Conservation (phyloP, 2,888 invertebrate species). For the Sisyra nigra region DNA sequence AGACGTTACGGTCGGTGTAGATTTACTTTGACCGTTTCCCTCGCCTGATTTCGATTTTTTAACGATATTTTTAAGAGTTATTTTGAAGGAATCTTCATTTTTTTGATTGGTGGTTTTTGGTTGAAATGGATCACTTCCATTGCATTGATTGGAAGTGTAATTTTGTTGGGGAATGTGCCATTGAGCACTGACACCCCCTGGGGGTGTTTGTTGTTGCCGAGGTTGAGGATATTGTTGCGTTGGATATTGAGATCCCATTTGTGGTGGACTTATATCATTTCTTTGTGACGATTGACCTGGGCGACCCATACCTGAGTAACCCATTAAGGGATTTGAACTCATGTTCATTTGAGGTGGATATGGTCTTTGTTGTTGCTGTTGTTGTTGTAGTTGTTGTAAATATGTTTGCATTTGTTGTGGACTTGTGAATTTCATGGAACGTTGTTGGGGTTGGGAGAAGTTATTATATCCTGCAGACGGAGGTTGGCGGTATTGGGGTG, state of each 20-base stretch:
- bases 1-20: slow-evolving; percentile 43
- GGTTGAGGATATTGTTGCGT: slow-evolving; percentile 13
- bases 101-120: slow-evolving; percentile 16
- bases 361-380: slow-evolving; percentile 13
- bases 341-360: slow-evolving; percentile 14
- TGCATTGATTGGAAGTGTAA: background rate
- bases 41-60: slow-evolving; percentile 15
- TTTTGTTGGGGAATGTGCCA: slow-evolving; percentile 57
- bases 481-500: slow-evolving; percentile 16
- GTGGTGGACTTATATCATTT: slow-evolving; percentile 22
- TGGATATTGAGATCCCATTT: slow-evolving; percentile 21
- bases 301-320: slow-evolving; percentile 12
- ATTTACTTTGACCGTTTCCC: slow-evolving; percentile 17
- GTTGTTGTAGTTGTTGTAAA: slow-evolving; percentile 13
- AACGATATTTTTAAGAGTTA: slow-evolving; percentile 35
- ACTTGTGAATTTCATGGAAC: slow-evolving; percentile 3
- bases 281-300: slow-evolving; percentile 24
- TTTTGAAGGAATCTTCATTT: slow-evolving; percentile 44
- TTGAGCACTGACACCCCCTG: slow-evolving; percentile 28
- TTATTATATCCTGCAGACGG: slow-evolving; percentile 2
- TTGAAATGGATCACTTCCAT: slow-evolving; percentile 13
- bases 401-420: slow-evolving; percentile 12
- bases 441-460: slow-evolving; percentile 5
- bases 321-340: too few relatives aligned
- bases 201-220: slow-evolving; percentile 6